These are phyloP conservation scores for Caerostris extrusa DNA, from an alignment of 1,140 invertebrate species.

Conservation along the genomic window DNA sequence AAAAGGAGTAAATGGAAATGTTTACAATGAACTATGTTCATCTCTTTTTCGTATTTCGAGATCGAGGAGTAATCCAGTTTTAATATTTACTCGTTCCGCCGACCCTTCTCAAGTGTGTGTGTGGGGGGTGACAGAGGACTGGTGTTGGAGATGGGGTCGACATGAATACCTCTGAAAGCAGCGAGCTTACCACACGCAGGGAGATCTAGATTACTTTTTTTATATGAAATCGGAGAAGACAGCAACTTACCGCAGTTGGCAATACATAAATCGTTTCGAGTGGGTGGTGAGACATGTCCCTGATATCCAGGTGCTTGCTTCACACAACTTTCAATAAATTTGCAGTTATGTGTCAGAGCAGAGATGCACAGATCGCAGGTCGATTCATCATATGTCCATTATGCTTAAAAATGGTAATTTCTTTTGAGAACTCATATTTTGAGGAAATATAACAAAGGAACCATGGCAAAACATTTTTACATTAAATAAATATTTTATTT, in stretches of 20 bases:
- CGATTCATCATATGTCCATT: too few relatives aligned
- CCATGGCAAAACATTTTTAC: too few relatives aligned
- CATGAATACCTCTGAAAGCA: not conserved
- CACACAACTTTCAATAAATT: conserved; percentile 8
- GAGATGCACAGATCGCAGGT: too few relatives aligned
- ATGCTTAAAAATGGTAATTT: too few relatives aligned
- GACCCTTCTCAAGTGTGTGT: not conserved
- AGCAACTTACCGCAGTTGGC: conserved; percentile 3
- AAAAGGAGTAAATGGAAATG: not conserved
- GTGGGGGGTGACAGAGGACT: not conserved
- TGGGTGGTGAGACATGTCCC: conserved; percentile 21
- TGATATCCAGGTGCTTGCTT: not conserved
- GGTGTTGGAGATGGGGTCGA: not conserved
- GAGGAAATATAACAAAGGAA: too few relatives aligned
- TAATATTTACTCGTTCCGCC: not conserved
- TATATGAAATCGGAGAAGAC: conserved; percentile 33
- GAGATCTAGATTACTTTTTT: conserved; percentile 16
- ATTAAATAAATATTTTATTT: too few relatives aligned
- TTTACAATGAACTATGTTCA: not conserved
- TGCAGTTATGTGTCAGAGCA: not conserved
- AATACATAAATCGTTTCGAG: conserved; percentile 29
- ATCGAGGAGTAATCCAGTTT: not conserved
- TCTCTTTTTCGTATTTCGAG: not conserved
- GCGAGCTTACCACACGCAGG: conserved; percentile 34
- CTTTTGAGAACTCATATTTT: too few relatives aligned